Base-by-base conservation (phyloP, 64 coral and sea anemone genomes). In the Stichodactyla helianthus region DNA sequence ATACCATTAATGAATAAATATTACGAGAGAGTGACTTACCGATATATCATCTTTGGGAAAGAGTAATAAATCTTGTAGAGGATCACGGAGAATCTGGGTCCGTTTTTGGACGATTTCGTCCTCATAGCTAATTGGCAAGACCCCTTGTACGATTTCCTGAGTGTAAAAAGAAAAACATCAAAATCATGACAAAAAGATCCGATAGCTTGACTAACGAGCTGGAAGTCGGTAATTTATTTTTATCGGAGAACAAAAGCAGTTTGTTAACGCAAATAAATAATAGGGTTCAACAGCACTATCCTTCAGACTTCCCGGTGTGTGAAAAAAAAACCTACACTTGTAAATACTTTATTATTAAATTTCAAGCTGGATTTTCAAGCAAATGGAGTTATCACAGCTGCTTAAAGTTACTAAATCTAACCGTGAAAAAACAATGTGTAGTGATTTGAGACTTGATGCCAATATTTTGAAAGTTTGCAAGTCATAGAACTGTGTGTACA, bases 101-200 rank as follows among this genome's bases (percentile, higher is more conserved):
- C 94, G 85, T 62, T 93, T 97, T 59, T 93, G 94, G 60, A 97
- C 94, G 52, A 97, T 97, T 85, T 97, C 94, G 56, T 97, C 91
- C 79, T 97, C 94, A 50, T 97, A 97, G n/a, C 88, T 93, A 52
- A 97, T 92, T 20, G 94, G 94, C n/a, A 97, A 77, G 13, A 97
- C 85, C 81, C 94, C 94, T 70, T 87, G 91, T 10, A 97, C 94
- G 56, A 97, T 89, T 51, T 97, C 94, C 94, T 97, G 58, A 7
- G 82, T 44, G 35, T 56, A 83, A 81, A 83, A 77, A 90, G 50
- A 86, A 85, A 86, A 93, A 79, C 13, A 59, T 18, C 27, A 58
- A 58, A 58, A 74, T 27, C 1, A 31, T 0, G 23, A 6, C 8
- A 11, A 31, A 31, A 74, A 74, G 22, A 74, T 35, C 11, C 10